Conservation (phyloP, 2,888 invertebrate genomes). For the Drosophila rellima region DNA sequence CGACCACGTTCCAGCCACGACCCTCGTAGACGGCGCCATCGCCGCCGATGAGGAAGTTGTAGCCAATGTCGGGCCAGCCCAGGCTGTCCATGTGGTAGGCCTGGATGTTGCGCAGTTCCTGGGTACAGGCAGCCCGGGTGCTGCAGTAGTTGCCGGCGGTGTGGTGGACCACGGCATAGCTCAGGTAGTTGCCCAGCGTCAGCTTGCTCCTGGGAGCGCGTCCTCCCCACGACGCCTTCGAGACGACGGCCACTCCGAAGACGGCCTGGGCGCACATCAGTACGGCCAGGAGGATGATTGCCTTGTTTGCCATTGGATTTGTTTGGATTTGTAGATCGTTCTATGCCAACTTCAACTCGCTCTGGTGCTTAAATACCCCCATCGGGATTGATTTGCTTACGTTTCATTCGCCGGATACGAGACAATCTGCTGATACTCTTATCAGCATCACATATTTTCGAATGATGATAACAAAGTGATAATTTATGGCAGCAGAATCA, state of each 20-base stretch:
- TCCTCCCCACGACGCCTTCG: constrained; percentile 69
- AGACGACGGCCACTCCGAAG: constrained; percentile 55
- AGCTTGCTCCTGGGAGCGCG: constrained; percentile 63
- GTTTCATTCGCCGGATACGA: constrained; percentile 9
- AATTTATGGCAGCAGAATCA: constrained; percentile 1
- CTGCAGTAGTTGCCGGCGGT: constrained; percentile 68
- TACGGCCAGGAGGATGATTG: constrained; percentile 53
- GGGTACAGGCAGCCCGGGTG: constrained; percentile 59
- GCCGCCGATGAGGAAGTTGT: constrained; percentile 76
- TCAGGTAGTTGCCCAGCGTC: constrained; percentile 47
- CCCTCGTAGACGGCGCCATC: constrained; percentile 81
- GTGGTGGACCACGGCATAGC: constrained; percentile 72
- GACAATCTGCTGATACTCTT: not conserved
- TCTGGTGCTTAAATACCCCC: constrained; percentile 23
- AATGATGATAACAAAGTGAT: not conserved
- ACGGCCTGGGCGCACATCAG: constrained; percentile 55
- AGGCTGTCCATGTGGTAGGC: constrained; percentile 72
- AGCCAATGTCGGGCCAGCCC: constrained; percentile 79
- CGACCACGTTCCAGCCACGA: constrained; percentile 72
- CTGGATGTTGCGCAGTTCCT: constrained; percentile 73
- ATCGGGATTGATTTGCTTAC: no score
- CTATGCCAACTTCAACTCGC: not conserved
- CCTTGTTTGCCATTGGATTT: constrained; percentile 64
- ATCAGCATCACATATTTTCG: constrained; percentile 12
- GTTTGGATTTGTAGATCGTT: constrained; percentile 29